Evolutionary conservation across 1,140 invertebrate genomes (phyloP).

Genomic region (Cyclargus thomasi): DNA sequence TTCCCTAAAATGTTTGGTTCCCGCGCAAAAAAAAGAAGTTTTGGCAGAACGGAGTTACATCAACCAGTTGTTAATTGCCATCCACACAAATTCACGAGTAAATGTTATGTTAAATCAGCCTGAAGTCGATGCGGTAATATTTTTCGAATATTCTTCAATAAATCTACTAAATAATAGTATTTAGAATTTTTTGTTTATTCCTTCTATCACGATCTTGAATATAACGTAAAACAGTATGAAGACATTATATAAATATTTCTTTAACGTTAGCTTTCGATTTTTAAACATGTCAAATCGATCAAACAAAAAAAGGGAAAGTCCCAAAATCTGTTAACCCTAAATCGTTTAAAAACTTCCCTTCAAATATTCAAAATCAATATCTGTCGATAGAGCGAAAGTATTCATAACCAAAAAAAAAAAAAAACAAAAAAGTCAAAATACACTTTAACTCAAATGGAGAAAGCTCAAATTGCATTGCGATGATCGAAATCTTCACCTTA

Average conservation of each 20-base stretch:
- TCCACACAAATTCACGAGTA: too few species aligned
- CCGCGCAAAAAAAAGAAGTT: too few species aligned
- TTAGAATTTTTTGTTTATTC: too few species aligned
- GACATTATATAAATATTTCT: background rate
- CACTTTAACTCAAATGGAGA: slow-evolving; percentile 15
- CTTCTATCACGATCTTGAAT: too few species aligned
- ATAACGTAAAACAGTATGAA: too few species aligned
- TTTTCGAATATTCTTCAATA: too few species aligned
- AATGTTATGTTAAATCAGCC: too few species aligned
- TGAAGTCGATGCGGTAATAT: too few species aligned
- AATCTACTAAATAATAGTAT: too few species aligned
- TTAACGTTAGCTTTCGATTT: background rate
- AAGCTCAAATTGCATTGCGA: slow-evolving; percentile 21
- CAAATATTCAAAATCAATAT: slow-evolving; percentile 24
- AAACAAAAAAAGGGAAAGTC: background rate
- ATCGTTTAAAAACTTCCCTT: slow-evolving; percentile 29
- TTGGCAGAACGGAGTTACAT: too few species aligned
- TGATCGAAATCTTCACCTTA: background rate
- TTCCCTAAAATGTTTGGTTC: too few species aligned
- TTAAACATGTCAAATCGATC: background rate
- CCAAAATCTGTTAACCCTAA: background rate
- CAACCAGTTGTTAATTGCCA: too few species aligned
- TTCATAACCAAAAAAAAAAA: slow-evolving; percentile 18
- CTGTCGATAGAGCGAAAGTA: slow-evolving; percentile 27
- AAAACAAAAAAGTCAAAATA: slow-evolving; percentile 13